Conservation (phyloP, 2,797 vertebrate species). For the Gadopsis bispinosus region DNA sequence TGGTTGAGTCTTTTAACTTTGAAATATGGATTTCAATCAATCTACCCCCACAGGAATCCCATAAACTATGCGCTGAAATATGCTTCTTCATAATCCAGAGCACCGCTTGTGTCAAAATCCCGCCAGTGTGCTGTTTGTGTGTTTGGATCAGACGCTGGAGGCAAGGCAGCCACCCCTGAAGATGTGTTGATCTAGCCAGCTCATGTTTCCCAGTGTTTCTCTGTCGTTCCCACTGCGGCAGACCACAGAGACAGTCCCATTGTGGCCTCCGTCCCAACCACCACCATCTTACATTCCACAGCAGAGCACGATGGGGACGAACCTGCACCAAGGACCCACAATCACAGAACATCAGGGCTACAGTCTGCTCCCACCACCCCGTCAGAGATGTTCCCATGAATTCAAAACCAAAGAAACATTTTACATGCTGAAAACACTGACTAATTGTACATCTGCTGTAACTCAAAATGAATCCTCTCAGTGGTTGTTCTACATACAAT, state of each 20-base stretch:
- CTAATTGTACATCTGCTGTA: slow-evolving; percentile 52
- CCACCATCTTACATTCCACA: slow-evolving; percentile 65
- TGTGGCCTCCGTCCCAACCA: slow-evolving; percentile 54
- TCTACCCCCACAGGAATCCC: slow-evolving; percentile 19
- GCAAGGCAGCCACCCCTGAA: slow-evolving; percentile 41
- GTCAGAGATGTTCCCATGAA: slow-evolving; percentile 40
- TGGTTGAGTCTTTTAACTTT: slow-evolving; percentile 39
- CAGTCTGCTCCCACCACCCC: slow-evolving; percentile 9
- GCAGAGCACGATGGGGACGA: slow-evolving; percentile 25
- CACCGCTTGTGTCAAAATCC: slow-evolving; percentile 41
- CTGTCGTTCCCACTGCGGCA: slow-evolving; percentile 57
- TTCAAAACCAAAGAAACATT: slow-evolving; percentile 32
- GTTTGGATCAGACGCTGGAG: slow-evolving; percentile 37
- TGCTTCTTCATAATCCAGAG: slow-evolving; percentile 43
- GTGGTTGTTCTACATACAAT: slow-evolving; percentile 31
- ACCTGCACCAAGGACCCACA: slow-evolving; percentile 13
- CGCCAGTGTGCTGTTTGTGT: slow-evolving; percentile 26
- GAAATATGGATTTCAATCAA: slow-evolving; percentile 61
- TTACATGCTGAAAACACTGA: slow-evolving; percentile 27
- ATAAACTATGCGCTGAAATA: slow-evolving; percentile 28
- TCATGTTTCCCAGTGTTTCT: slow-evolving; percentile 66
- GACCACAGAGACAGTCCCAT: slow-evolving; percentile 69
- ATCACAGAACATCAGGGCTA: slow-evolving; percentile 14
- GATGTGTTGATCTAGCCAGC: slow-evolving; percentile 53
- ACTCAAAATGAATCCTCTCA: slow-evolving; percentile 25